Conservation (phyloP, 2,888 invertebrate species). For the Scaptomyza reducta region DNA sequence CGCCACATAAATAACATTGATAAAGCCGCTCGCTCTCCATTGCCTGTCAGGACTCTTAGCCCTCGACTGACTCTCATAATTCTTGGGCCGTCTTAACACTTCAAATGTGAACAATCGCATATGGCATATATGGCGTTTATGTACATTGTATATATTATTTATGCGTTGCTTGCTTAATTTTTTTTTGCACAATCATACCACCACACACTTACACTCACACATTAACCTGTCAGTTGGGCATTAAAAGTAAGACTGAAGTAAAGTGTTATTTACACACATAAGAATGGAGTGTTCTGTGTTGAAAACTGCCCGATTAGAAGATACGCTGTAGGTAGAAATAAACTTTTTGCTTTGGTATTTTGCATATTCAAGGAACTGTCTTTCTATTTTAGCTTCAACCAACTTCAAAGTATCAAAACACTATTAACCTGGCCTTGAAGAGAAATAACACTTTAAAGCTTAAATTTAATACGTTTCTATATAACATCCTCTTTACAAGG, state of each 20-base stretch:
- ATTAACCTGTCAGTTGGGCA: conserved; percentile 74
- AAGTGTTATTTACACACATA: conserved; percentile 69
- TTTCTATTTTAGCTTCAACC: too few relatives aligned
- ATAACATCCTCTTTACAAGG: neutral
- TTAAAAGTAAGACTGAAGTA: conserved; percentile 72
- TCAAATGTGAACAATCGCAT: conserved; percentile 70
- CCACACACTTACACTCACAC: conserved; percentile 33
- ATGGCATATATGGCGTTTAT: conserved; percentile 46
- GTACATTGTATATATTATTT: conserved; percentile 1
- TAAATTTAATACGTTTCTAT: neutral
- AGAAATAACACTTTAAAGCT: neutral
- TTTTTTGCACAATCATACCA: conserved; percentile 68
- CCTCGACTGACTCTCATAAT: conserved; percentile 43
- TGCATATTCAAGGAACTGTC: neutral
- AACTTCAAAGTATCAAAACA: neutral
- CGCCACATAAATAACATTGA: conserved; percentile 67
- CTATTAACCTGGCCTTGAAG: neutral
- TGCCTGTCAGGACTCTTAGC: conserved; percentile 29
- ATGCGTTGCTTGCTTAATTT: conserved; percentile 69
- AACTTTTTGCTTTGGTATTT: neutral
- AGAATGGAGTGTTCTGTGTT: neutral
- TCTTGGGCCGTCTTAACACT: conserved; percentile 64
- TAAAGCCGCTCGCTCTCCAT: conserved; percentile 46
- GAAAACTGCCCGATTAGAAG: neutral
- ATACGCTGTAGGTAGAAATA: conserved; percentile 22